Percentiles rank a stretch among this genome's conserved stretches.
Conservation (phyloP, 2,113 vertebrate species). For the Pluvianellus socialis region DNA sequence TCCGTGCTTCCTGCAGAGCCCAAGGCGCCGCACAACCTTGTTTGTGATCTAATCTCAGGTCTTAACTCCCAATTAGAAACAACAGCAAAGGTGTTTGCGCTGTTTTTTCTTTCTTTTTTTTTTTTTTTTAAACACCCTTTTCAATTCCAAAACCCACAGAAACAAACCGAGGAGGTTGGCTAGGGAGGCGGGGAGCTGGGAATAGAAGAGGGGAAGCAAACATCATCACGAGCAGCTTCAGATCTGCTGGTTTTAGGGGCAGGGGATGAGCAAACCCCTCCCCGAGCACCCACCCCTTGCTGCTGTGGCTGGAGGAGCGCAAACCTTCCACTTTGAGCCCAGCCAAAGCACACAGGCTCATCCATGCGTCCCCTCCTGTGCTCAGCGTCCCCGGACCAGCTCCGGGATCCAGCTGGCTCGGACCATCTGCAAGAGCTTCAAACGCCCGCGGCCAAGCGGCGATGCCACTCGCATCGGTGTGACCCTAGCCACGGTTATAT, state of each 20-base stretch:
- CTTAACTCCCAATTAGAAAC: neutral
- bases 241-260: neutral
- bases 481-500: fast-evolving
- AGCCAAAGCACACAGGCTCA: neutral
- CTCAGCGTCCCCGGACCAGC: neutral
- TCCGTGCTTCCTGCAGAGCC: neutral
- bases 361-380: fast-evolving
- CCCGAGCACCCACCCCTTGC: neutral
- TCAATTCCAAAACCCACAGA: neutral
- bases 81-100: neutral
- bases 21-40: neutral
- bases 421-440: neutral
- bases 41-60: neutral
- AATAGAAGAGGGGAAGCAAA: neutral
- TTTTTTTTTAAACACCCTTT: neutral
- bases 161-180: neutral
- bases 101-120: neutral
- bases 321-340: neutral
- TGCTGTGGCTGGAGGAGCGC: neutral
- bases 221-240: neutral
- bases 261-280: neutral
- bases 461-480: neutral
- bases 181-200: neutral
- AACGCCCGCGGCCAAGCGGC: fast-evolving
- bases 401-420: neutral